Evolutionary conservation across 2,888 invertebrate genomes (phyloP), one percentile per base, ranked within the genome.

Genomic region (Sphecodes monilicornis): DNA sequence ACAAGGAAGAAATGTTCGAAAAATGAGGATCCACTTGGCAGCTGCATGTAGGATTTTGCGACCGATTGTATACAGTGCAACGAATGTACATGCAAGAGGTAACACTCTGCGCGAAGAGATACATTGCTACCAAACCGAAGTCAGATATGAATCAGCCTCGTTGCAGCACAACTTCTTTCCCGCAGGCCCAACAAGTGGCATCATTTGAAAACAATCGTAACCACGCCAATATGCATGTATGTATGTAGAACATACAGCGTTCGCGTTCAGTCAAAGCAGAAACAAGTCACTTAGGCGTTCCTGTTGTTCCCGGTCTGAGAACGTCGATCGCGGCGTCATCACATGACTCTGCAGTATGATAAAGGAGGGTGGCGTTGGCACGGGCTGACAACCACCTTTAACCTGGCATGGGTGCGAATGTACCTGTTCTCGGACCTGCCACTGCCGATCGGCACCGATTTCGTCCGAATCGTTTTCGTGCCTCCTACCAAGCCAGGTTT

Each of bases 391-490:
- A 75, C 76, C 82, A 80, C 80, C 85, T 86, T 87, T 75, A 79
- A 86, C 64, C 72, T 50, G 75, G 22, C 69, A 70, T 68, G 57
- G 76, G n/a, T 81, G 78, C 84, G 41, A 69, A 76, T 41, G 60
- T 82, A 80, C 66, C 77, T 73, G 84, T 66, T 66, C 78, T 66
- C 70, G 68, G 69, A 64, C 69, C 74, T 78, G 69, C 66, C 60
- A 68, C 66, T 75, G 71, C 72, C 77, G 80, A 77, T 85, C 81
- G 71, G 43, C 80, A 84, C 81, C 76, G 87, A 89, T 89, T 88
- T 85, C 64, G 79, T 76, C 76, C 78, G 77, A 76, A 54, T 54
- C 74, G 69, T 84, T 74, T 26, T 69, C 81, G 54, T 75, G 43
- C 71, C 82, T 79, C 77, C 73, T 78, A 74, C 78, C 70, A 43